Percentiles rank a stretch among this genome's conserved stretches.
Conservation (phyloP, 2,797 vertebrate species). For the Lithobates pipiens region DNA sequence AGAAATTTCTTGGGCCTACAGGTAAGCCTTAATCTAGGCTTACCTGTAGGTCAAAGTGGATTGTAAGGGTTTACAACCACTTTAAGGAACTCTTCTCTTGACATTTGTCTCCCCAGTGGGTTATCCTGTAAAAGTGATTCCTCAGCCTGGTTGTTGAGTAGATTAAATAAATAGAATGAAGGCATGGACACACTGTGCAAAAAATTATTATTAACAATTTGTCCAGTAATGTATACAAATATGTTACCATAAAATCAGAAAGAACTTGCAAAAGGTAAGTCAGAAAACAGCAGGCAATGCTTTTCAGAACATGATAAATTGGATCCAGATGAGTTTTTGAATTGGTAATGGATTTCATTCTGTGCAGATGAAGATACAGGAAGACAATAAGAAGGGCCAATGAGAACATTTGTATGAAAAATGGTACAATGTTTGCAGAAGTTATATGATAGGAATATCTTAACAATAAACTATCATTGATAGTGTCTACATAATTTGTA, state of each 20-base stretch:
- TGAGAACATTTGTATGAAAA: not conserved
- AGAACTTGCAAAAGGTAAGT: not conserved
- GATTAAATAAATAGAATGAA: not conserved
- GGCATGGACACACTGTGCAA: not conserved
- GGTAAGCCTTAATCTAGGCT: too few relatives aligned
- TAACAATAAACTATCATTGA: too few relatives aligned
- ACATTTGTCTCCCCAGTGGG: not conserved
- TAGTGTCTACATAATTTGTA: not conserved
- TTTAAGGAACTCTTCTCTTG: not conserved
- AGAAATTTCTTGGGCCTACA: too few relatives aligned
- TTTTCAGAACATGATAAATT: not conserved
- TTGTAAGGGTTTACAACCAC: too few relatives aligned
- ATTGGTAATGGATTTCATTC: not conserved
- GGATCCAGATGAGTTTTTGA: not conserved
- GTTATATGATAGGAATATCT: not conserved
- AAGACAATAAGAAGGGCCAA: not conserved
- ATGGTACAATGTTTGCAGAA: not conserved
- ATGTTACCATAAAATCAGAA: not conserved
- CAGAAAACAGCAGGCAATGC: too few relatives aligned
- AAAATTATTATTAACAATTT: not conserved
- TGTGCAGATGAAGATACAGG: slow-evolving; percentile 2
- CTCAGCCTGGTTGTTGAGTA: not conserved
- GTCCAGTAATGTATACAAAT: not conserved
- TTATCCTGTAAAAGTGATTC: not conserved
- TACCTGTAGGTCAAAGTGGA: too few relatives aligned